Evolutionary conservation across 1,140 invertebrate species (phyloP), one percentile per base, ranked within the genome.

Genomic region (Panagrolaimus sp.): DNA sequence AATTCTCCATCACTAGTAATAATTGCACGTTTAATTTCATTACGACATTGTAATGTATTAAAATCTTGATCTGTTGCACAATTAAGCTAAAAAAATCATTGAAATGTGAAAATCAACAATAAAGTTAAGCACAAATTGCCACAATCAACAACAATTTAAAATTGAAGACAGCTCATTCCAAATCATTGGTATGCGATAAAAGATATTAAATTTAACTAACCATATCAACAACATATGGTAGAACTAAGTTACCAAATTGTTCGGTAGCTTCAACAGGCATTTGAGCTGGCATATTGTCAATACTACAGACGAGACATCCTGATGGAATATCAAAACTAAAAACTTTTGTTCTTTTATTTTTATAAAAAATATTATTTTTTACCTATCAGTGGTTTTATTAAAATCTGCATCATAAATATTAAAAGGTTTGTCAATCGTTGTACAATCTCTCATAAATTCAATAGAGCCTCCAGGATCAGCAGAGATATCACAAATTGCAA

Each of bases 241-340:
- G 87, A 0, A 99, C 86, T 0, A 97, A 86, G 79, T 94, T 91
- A 1, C 96, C 96, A 83, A 98, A 99, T 83, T 94, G 93, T 80
- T 98, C 94, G 0, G 96, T 98, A 0, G 95, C 89, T 84, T 99
- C 96, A 46, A 91, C 87, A 0, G 96, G 96, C 47, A 99, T 85
- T 83, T 99, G 96, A 0, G 96, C 98, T 1, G 96, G 96, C 96
- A 99, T 98, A 83, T 99, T 98, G 84, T 98, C 96, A 70, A 99
- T 98, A 5, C 92, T 96, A 83, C 96, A 99, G 1, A 99, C 93
- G 61, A 99, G 84, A 2, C 98, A 93, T 23, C 96, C 96, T 0
- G 77, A 78, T 9, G 80, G 78, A 13, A 73, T 65, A 65, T 83
- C 79, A 45, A 82, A 83, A 63, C 77, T 78, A 66, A 66, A 74